Evolutionary conservation across 2,888 invertebrate species (phyloP).

Genomic region (Drosophila dives): DNA sequence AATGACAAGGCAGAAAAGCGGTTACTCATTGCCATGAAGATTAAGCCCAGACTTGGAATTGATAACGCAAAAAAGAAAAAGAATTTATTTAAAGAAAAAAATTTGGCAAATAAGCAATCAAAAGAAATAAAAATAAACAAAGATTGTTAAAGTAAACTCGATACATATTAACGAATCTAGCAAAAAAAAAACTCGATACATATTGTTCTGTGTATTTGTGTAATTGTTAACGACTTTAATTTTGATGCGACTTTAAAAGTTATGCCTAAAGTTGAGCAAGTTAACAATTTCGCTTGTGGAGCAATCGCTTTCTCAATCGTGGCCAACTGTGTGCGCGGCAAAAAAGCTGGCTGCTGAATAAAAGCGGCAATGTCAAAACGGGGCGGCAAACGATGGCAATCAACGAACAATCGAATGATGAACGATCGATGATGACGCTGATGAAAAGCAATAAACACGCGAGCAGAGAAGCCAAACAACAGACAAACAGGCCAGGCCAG

Average conservation of each 20-base stretch:
- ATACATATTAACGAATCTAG: background rate
- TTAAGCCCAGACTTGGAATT: constrained; percentile 48
- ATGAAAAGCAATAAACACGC: constrained; percentile 64
- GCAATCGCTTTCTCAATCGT: constrained; percentile 1
- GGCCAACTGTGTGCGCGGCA: constrained; percentile 24
- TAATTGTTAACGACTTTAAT: background rate
- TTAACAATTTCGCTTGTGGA: background rate
- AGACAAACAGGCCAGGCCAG: constrained; percentile 43
- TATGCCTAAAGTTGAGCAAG: background rate
- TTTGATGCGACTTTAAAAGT: background rate
- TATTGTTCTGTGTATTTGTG: background rate
- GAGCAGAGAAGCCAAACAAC: constrained; percentile 67
- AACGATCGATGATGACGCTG: constrained; percentile 53
- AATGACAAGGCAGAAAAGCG: constrained; percentile 46
- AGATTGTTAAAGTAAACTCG: background rate
- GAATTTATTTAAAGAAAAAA: constrained; percentile 8
- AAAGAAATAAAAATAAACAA: background rate
- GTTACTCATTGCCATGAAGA: constrained; percentile 56
- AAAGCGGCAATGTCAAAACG: constrained; percentile 24
- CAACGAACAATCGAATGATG: constrained; percentile 20
- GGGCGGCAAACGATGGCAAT: constrained; percentile 29
- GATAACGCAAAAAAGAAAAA: constrained; percentile 51
- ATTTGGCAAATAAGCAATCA: background rate
- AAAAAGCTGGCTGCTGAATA: constrained; percentile 14
- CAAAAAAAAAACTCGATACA: background rate